Percentiles rank a stretch among this genome's conserved stretches.
These are phyloP conservation scores for Anableps anableps DNA, from an alignment of 2,797 vertebrate species.

Conservation along the genomic window DNA sequence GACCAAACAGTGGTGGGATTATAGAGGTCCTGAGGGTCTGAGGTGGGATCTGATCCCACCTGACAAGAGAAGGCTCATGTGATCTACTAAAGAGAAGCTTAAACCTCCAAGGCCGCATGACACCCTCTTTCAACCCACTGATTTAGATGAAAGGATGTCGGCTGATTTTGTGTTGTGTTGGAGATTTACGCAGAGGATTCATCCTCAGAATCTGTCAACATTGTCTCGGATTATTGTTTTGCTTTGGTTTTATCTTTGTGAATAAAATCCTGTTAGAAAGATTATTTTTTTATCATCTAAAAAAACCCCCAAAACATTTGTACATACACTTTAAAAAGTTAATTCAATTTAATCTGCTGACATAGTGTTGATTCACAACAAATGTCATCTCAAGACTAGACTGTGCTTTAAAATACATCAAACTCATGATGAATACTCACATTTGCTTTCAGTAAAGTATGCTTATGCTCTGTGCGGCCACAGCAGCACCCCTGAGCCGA, in stretches of 20 bases:
- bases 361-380: background rate
- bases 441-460: background rate
- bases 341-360: background rate
- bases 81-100: slow-evolving; percentile 68
- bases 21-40: slow-evolving; percentile 29
- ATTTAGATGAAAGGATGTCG: slow-evolving; percentile 69
- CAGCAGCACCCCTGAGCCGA: background rate
- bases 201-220: slow-evolving; percentile 37
- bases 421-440: background rate
- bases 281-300: background rate
- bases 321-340: background rate
- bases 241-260: slow-evolving; percentile 13
- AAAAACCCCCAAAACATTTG: slow-evolving; percentile 1
- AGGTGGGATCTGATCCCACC: slow-evolving; percentile 65
- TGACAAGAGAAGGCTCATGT: slow-evolving; percentile 76
- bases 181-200: slow-evolving; percentile 37
- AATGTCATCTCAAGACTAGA: background rate
- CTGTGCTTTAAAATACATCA: background rate
- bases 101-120: slow-evolving; percentile 61
- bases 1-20: slow-evolving; percentile 27
- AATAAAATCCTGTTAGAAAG: background rate
- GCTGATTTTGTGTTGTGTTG: slow-evolving; percentile 54
- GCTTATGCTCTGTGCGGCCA: background rate
- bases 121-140: slow-evolving; percentile 71
- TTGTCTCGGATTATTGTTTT: slow-evolving; percentile 32